Percentiles rank a stretch among this genome's conserved stretches.
Conservation (phyloP, 2,888 invertebrate genomes). For the Cryptophagus acutangulus region DNA sequence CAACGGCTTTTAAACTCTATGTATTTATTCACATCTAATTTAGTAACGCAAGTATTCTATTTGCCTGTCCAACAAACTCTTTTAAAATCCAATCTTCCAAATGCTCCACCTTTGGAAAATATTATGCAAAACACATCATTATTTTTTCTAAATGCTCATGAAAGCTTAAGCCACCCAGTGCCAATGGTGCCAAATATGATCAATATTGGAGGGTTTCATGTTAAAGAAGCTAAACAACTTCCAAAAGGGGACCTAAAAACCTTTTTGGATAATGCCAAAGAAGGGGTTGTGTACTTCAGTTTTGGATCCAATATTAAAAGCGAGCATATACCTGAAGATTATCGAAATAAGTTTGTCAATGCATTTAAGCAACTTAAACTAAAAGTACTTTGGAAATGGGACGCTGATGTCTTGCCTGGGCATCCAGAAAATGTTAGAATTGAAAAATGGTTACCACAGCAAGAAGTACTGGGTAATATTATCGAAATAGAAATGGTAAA, state of each 20-base stretch:
- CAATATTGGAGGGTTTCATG: slow-evolving; percentile 55
- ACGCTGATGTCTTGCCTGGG: slow-evolving; percentile 52
- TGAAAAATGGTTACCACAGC: slow-evolving; percentile 64
- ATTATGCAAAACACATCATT: slow-evolving; percentile 33
- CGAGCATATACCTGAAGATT: slow-evolving; percentile 51
- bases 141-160: slow-evolving; percentile 45
- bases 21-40: slow-evolving; percentile 17
- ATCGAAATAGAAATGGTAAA: not conserved
- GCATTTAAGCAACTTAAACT: slow-evolving; percentile 57
- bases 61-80: slow-evolving; percentile 27
- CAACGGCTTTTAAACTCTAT: slow-evolving; percentile 53
- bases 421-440: slow-evolving; percentile 55
- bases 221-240: slow-evolving; percentile 31
- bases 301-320: slow-evolving; percentile 58
- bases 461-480: slow-evolving; percentile 35
- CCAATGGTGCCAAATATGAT: slow-evolving; percentile 54
- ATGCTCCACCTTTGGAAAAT: slow-evolving; percentile 26
- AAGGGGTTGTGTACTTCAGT: slow-evolving; percentile 52
- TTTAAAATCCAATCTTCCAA: slow-evolving; percentile 26
- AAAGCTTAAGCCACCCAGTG: slow-evolving; percentile 48
- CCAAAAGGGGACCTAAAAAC: slow-evolving; percentile 40
- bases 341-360: slow-evolving; percentile 51
- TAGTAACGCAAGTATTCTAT: slow-evolving; percentile 21
- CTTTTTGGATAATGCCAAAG: slow-evolving; percentile 26
- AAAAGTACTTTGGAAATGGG: slow-evolving; percentile 67